Conservation (phyloP, 92 coral and sea anemone genomes). For the Nematostella vectensis region DNA sequence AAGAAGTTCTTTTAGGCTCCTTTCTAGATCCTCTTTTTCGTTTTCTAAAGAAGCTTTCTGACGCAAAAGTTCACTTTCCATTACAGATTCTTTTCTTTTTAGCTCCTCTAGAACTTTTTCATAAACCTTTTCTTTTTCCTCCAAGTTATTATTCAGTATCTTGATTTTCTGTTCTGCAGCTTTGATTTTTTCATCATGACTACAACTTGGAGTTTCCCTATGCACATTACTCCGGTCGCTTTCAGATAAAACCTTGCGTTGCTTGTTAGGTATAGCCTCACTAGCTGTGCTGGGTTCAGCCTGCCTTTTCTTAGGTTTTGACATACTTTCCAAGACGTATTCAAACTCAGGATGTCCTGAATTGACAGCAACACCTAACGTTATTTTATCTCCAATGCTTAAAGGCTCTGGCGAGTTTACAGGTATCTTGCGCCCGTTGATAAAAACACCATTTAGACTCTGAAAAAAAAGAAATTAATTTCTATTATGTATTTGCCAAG, state of each 20-base stretch:
- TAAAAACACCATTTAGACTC: constrained; percentile 95
- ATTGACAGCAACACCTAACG: constrained; percentile 91
- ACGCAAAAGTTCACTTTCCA: constrained; percentile 54
- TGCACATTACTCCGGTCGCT: constrained; percentile 26
- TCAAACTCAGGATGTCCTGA: constrained; percentile 86
- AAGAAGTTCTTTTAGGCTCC: constrained; percentile 48
- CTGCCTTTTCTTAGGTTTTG: constrained; percentile 49
- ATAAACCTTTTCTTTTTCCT: constrained; percentile 70
- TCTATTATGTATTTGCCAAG: neutral
- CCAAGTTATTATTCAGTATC: constrained; percentile 46
- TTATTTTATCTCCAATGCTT: constrained; percentile 72
- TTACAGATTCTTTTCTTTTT: constrained; percentile 57
- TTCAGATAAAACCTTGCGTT: constrained; percentile 67
- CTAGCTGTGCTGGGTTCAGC: constrained; percentile 35
- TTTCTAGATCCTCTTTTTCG: constrained; percentile 72
- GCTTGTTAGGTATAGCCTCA: constrained; percentile 39
- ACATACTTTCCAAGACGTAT: constrained; percentile 68
- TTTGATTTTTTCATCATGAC: constrained; percentile 35
- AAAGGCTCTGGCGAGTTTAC: constrained; percentile 37
- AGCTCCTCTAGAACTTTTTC: constrained; percentile 49
- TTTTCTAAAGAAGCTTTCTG: constrained; percentile 72
- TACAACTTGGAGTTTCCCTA: constrained; percentile 3
- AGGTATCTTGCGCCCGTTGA: constrained; percentile 63
- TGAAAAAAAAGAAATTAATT: constrained; percentile 21
- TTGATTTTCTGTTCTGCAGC: constrained; percentile 75